These are phyloP conservation scores for Drosophila pallidifrons DNA, from an alignment of 1,140 invertebrate species.

Conservation along the genomic window DNA sequence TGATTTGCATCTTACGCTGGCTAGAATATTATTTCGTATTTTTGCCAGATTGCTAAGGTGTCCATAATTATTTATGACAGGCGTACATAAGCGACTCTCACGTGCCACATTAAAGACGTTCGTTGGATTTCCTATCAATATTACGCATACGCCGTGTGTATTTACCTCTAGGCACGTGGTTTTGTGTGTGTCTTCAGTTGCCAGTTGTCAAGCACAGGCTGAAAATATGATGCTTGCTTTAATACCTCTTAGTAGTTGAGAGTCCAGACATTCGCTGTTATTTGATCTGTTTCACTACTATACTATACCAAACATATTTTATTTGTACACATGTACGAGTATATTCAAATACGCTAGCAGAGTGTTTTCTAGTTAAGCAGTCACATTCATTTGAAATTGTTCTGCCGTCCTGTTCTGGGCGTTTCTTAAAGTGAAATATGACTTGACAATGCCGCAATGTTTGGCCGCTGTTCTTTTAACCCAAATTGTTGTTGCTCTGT, in stretches of 20 bases:
- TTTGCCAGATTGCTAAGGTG: constrained; percentile 44
- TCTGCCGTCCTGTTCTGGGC: constrained; percentile 34
- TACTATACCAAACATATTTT: too few relatives aligned
- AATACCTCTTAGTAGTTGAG: too few relatives aligned
- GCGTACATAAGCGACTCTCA: constrained; percentile 43
- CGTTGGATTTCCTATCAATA: constrained; percentile 24
- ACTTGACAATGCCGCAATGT: constrained; percentile 65
- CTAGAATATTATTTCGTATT: constrained; percentile 41
- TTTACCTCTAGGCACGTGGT: constrained; percentile 12
- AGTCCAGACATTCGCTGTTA: too few relatives aligned
- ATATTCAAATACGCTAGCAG: too few relatives aligned
- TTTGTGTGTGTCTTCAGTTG: constrained; percentile 43
- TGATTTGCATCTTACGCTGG: constrained; percentile 61
- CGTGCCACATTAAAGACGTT: constrained; percentile 44
- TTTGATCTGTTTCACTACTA: too few relatives aligned
- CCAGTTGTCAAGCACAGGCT: constrained; percentile 42
- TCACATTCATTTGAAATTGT: constrained; percentile 67
- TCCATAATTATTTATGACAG: constrained; percentile 75
- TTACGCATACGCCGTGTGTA: constrained; percentile 65
- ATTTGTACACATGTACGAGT: too few relatives aligned
- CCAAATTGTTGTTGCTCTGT: background rate
- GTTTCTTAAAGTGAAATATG: constrained; percentile 75
- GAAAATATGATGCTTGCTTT: too few relatives aligned
- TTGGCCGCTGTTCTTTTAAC: constrained; percentile 14
- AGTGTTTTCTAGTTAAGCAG: too few relatives aligned